Base-by-base conservation (phyloP, 2,888 invertebrate species). In the Diabrotica balteata region DNA sequence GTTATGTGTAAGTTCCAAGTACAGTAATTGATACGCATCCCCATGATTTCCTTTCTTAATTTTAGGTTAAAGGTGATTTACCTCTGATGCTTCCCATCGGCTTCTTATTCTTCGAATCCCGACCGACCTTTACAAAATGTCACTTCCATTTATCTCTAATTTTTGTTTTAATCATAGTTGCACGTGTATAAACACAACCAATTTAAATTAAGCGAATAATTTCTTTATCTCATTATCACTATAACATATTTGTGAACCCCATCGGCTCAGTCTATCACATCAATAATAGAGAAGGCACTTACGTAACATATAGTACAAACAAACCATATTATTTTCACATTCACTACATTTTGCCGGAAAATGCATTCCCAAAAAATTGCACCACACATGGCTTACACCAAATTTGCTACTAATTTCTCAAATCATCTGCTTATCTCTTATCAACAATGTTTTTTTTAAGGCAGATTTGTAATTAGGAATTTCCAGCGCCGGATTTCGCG, bases 391-490 rank as follows among this genome's bases (percentile, higher is more conserved):
- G 49, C 45, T 68, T 63, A 59, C 52, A 51, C 46, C 44, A 45
- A 55, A 47, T 46, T 17, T 49, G 44, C 42, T 51, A 54, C 50
- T 52, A 47, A 61, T 44, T 51, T 44, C 49, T 57, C 46, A 58
- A 59, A 65, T 65, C 17, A 65, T 64, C 61, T 45, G 53, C 60
- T 64, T 68, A 65, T 65, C 61, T 68, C 65, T 68, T 68, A 68
- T 68, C 68, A 64, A 32, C 52, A n/a, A 22, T 45, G 17, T 49
- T 49, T 55, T 64, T n/a, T 67, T 54, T 55, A 50, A 47, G 17
- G 54, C 58, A 57, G 46, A 67, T 58, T 57, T 42, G 8, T 59
- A 9, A 49, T 54, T 46, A 66, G 53, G 8, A 53, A 53, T 59
- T n/a, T 49, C n/a, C 59, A 64, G 64, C 22, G 68, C 51, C 45